Percentiles rank a stretch among this genome's conserved stretches.
phyloP scores from a whole-genome alignment of 1,140 invertebrate species.

The Eumeta japonica region DNA sequence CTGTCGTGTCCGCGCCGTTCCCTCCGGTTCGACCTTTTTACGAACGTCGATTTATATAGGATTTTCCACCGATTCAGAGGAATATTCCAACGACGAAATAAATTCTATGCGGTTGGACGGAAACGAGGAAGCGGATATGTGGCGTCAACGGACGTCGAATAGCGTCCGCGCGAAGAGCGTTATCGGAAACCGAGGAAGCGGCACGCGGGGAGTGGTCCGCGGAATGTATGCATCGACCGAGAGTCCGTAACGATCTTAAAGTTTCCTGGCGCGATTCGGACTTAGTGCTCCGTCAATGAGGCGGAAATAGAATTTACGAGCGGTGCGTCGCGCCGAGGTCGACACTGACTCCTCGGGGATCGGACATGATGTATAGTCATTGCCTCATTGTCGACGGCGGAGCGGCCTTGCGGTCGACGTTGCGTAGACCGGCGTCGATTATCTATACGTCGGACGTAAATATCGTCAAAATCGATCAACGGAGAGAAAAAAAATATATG shows the following conservation, averaged over 20 bases:
- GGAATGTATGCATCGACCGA: conserved; percentile 23
- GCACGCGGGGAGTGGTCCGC: conserved; percentile 11
- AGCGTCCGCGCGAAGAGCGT: conserved; percentile 21
- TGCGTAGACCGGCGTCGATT: too few relatives aligned
- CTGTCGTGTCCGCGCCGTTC: too few relatives aligned
- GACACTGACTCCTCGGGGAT: conserved; percentile 9
- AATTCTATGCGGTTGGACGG: conserved; percentile 23
- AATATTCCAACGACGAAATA: conserved; percentile 25
- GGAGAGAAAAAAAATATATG: too few relatives aligned
- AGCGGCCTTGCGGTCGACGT: conserved; percentile 38
- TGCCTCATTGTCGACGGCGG: conserved; percentile 33
- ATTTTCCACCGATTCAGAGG: conserved; percentile 13
- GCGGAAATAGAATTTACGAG: conserved; percentile 46
- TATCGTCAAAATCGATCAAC: too few relatives aligned
- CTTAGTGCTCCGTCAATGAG: conserved; percentile 33
- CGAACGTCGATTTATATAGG: conserved; percentile 24
- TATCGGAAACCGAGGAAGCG: conserved; percentile 21
- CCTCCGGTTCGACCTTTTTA: conserved; percentile 18
- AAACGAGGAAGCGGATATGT: conserved; percentile 16
- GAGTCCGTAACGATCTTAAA: too few relatives aligned
- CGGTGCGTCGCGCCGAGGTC: conserved; percentile 21
- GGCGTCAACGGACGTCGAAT: conserved; percentile 21
- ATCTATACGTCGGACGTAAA: too few relatives aligned
- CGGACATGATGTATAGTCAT: too few relatives aligned
- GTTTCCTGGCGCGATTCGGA: too few relatives aligned